Conservation (phyloP, 2,797 vertebrate species). For the Gila robusta region DNA sequence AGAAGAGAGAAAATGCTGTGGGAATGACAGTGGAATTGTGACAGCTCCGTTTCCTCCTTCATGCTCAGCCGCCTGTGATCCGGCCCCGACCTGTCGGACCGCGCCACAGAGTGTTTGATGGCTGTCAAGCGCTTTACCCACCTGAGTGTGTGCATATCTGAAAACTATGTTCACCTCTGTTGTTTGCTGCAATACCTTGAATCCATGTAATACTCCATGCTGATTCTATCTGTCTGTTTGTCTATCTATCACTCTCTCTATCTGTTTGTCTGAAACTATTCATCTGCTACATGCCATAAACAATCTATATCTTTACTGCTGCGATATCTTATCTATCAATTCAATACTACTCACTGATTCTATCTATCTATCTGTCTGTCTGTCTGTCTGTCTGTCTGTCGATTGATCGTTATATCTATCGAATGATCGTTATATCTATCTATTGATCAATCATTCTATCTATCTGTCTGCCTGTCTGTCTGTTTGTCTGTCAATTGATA, state of each 20-base stretch:
- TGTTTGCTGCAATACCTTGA: background rate
- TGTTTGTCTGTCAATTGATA: too few relatives aligned
- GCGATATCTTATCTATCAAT: too few relatives aligned
- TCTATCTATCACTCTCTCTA: background rate
- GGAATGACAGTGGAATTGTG: slow-evolving; percentile 48
- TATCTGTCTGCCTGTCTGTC: too few relatives aligned
- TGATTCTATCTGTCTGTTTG: background rate
- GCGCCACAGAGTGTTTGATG: slow-evolving; percentile 53
- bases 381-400: too few relatives aligned
- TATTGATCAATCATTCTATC: too few relatives aligned
- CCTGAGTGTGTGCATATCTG: slow-evolving; percentile 50
- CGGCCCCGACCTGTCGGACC: slow-evolving; percentile 31
- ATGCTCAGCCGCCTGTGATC: slow-evolving; percentile 58
- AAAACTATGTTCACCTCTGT: slow-evolving; percentile 16
- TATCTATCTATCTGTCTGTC: too few relatives aligned
- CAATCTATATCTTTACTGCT: too few relatives aligned
- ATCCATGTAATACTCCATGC: background rate
- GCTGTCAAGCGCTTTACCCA: slow-evolving; percentile 46
- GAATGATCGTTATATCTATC: too few relatives aligned
- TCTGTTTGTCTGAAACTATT: background rate
- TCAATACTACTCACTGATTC: too few relatives aligned
- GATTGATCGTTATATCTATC: too few relatives aligned
- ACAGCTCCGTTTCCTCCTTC: slow-evolving; percentile 55
- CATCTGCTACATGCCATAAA: too few relatives aligned
- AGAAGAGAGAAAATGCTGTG: slow-evolving; percentile 32